Evolutionary conservation across 2,888 invertebrate genomes (phyloP), one percentile per base, ranked within the genome.

Genomic region (Lycaena phlaeas): DNA sequence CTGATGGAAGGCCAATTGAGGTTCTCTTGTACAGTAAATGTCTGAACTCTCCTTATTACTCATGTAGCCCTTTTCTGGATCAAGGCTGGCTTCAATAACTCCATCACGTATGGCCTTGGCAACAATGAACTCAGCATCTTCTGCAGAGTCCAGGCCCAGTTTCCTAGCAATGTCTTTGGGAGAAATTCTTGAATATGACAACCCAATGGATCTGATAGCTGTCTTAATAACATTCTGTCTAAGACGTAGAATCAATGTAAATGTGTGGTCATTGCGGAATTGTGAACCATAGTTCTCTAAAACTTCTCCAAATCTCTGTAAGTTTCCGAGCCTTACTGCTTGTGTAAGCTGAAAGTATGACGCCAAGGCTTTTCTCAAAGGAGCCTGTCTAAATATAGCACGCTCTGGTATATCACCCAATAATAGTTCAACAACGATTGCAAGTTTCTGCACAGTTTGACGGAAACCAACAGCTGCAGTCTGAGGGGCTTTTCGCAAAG

Each of bases 201-300:
- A 74, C 1, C 97, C 97, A 71, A 99, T 98, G 37, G 96, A 94
- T 26, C 98, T 89, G 40, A 98, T 94, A 0, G 97, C 98, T 7
- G 99, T 98, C 79, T 98, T 98, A 60, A 99, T 98, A 1, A 99
- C 99, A 82, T 99, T 99, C 71, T 99, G 99, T 40, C 98, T 89
- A 41, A 99, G 86, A 47, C 99, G 92, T 34, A 98, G 88, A 59
- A 99, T 98, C 45, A 99, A 81, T 14, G 98, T 97, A 59, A 96
- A 97, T 0, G 99, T 99, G 64, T 97, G 94, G 73, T 99, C 98
- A 52, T 87, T 87, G 51, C 96, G 91, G 69, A 99, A 99, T 68
- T 96, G 94, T 0, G 93, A 91, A 0, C 95, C 95, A 76, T 92
- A 96, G 61, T 94, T 93, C 55, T 95, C 92, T 40, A 98, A 84